Conservation (phyloP, 2,113 vertebrate genomes). For the Alethe castanea region DNA sequence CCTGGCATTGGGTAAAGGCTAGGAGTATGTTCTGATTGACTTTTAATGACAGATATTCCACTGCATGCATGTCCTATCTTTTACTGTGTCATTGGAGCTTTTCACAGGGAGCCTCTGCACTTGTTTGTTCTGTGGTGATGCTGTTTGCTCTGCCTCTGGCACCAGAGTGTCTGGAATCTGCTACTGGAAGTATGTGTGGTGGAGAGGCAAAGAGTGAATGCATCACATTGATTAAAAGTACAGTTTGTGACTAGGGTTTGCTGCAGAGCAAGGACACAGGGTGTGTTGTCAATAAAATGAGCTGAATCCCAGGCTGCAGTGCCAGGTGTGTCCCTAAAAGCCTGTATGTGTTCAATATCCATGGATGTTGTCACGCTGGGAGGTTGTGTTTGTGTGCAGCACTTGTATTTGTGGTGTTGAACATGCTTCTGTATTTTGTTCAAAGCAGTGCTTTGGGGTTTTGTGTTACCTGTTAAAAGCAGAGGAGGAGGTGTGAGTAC, state of each 20-base stretch:
- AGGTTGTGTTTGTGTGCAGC: neutral
- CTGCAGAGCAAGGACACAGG: neutral
- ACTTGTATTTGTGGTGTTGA: neutral
- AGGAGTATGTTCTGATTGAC: neutral
- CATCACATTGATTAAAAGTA: constrained; percentile 51
- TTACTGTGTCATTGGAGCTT: constrained; percentile 28
- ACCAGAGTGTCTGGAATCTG: neutral
- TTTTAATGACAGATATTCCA: neutral
- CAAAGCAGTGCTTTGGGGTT: neutral
- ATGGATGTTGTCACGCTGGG: neutral
- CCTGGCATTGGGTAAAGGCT: neutral
- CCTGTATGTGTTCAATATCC: neutral
- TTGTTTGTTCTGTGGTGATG: constrained; percentile 40
- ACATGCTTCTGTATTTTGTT: neutral
- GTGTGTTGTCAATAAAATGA: neutral
- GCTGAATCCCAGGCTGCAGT: neutral
- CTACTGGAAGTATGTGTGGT: constrained; percentile 26
- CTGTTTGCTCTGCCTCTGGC: constrained; percentile 61
- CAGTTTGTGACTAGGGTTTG: constrained; percentile 9
- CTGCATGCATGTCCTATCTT: neutral
- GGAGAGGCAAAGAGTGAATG: constrained; percentile 20
- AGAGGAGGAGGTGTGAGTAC: neutral
- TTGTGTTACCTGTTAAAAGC: neutral
- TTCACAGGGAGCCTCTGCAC: neutral
- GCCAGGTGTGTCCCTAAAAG: neutral